Evolutionary conservation across 2,797 vertebrate species (phyloP).

Genomic region (Lindbergichthys nudifrons): DNA sequence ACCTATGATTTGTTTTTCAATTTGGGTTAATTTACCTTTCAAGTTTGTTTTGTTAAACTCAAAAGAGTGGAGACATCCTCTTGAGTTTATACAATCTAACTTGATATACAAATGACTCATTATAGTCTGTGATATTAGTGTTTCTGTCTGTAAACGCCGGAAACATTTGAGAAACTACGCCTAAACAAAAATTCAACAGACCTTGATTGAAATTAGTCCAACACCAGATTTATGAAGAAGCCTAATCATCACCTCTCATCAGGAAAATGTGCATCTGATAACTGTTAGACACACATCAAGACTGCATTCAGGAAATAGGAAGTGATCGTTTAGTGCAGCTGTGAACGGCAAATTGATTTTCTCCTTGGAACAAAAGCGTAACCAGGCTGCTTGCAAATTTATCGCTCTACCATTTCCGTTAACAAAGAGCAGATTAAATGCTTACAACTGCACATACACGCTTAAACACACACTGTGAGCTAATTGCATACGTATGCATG

Average conservation of each 20-base stretch:
- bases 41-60: conserved; percentile 3
- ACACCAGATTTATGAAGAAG: conserved; percentile 55
- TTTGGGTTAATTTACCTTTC: background rate
- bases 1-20: background rate
- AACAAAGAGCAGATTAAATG: conserved; percentile 64
- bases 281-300: conserved; percentile 62
- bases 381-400: conserved; percentile 52
- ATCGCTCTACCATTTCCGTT: conserved; percentile 27
- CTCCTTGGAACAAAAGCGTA: conserved; percentile 59
- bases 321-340: conserved; percentile 63
- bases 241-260: conserved; percentile 61
- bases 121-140: background rate
- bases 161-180: conserved; percentile 53
- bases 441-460: conserved; percentile 32
- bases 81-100: background rate
- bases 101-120: background rate
- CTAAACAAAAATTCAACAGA: conserved; percentile 33
- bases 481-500: conserved; percentile 56
- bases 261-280: conserved; percentile 44
- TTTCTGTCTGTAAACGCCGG: conserved; percentile 45
- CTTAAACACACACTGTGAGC: conserved; percentile 37
- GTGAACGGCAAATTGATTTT: conserved; percentile 64
- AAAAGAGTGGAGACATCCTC: conserved; percentile 2
- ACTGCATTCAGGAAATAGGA: conserved; percentile 70
- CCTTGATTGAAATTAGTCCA: conserved; percentile 58